phyloP scores from a whole-genome alignment of 1,140 invertebrate species.

The Drosophila funebris region DNA sequence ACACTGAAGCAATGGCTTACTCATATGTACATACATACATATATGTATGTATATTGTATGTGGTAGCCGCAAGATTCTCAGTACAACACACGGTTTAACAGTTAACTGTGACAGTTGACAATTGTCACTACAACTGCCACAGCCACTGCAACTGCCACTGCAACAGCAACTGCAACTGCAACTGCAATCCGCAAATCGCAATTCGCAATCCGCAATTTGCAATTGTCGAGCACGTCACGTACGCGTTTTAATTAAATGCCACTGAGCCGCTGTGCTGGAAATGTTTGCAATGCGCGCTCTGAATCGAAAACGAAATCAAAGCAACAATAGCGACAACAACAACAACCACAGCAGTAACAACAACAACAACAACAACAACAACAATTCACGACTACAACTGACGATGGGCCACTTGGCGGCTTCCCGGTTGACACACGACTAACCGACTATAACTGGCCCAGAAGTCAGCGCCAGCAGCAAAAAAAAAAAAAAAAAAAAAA shows the following conservation, averaged over 20 bases:
- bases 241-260: conserved; percentile 58
- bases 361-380: conserved; percentile 7
- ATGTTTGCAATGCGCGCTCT: conserved; percentile 12
- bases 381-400: conserved; percentile 14
- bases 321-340: conserved; percentile 10
- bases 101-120: conserved; percentile 29
- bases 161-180: not conserved
- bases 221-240: conserved; percentile 42
- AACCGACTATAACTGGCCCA: conserved; percentile 68
- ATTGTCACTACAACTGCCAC: not conserved
- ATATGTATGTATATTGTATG: not conserved
- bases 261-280: conserved; percentile 20
- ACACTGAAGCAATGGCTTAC: not conserved
- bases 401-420: conserved; percentile 51
- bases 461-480: conserved; percentile 39
- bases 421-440: conserved; percentile 78
- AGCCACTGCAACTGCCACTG: not conserved
- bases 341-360: not conserved
- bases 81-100: not conserved
- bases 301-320: conserved; percentile 60
- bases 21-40: not conserved
- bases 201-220: not conserved
- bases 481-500: conserved; percentile 53
- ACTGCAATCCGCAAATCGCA: not conserved
- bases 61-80: not conserved